phyloP scores from a whole-genome alignment of 2,888 invertebrate genomes.

The Zaprionus lineosus region DNA sequence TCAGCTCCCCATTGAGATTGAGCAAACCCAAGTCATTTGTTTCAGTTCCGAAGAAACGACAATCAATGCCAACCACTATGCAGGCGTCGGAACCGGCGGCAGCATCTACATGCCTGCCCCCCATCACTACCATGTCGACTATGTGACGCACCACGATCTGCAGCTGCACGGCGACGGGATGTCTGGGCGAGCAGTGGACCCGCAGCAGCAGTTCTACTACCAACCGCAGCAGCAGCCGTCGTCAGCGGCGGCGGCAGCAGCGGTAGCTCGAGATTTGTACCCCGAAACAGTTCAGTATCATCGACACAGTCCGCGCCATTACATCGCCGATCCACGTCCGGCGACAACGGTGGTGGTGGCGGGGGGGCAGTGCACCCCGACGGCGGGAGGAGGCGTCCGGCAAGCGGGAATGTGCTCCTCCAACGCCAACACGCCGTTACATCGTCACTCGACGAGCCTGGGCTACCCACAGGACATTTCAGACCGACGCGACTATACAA shows the following conservation, averaged over 20 bases:
- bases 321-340: slow-evolving; percentile 79
- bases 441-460: slow-evolving; percentile 77
- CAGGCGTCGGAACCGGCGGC: slow-evolving; percentile 55
- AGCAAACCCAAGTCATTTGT: slow-evolving; percentile 80
- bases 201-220: slow-evolving; percentile 47
- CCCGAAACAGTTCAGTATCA: slow-evolving; percentile 80
- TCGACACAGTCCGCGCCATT: slow-evolving; percentile 82
- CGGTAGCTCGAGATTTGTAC: slow-evolving; percentile 71
- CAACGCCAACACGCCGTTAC: slow-evolving; percentile 75
- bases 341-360: slow-evolving; percentile 31
- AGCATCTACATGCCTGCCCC: slow-evolving; percentile 73
- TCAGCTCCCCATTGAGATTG: slow-evolving; percentile 60
- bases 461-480: slow-evolving; percentile 82
- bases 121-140: slow-evolving; percentile 67
- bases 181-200: slow-evolving; percentile 53
- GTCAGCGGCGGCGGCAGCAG: slow-evolving; percentile 50
- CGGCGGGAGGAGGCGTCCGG: slow-evolving; percentile 57
- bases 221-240: slow-evolving; percentile 59
- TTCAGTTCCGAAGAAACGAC: slow-evolving; percentile 82
- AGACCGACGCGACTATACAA: slow-evolving; percentile 82
- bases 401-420: slow-evolving; percentile 63
- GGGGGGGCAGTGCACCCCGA: slow-evolving; percentile 63
- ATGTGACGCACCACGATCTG: slow-evolving; percentile 59
- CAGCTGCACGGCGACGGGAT: slow-evolving; percentile 66
- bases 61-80: slow-evolving; percentile 78